phyloP scores from a whole-genome alignment of 1,140 invertebrate genomes.

The Musca domestica region DNA sequence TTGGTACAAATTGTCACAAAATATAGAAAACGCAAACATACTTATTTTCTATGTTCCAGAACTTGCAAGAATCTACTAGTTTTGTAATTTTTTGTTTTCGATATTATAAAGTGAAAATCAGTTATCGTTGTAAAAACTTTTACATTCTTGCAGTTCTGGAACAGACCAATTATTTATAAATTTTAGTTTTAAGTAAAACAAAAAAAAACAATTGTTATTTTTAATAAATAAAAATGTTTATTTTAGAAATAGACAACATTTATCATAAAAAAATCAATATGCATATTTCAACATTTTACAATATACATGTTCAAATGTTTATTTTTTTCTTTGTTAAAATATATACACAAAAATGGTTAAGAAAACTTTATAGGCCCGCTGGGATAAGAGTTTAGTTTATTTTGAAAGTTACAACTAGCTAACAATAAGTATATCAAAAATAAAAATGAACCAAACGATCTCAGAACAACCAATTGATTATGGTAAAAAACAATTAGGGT shows the following conservation, averaged over 20 bases:
- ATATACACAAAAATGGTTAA: background rate
- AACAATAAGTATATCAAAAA: too few species aligned
- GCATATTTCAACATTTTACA: constrained; percentile 13
- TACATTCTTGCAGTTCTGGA: too few species aligned
- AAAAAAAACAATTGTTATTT: background rate
- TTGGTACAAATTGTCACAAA: too few species aligned
- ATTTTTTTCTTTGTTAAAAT: constrained; percentile 11
- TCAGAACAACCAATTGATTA: too few species aligned
- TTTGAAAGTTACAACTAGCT: too few species aligned
- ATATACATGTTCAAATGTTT: constrained; percentile 8
- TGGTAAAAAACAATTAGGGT: too few species aligned
- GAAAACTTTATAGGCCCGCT: background rate
- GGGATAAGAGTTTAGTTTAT: too few species aligned
- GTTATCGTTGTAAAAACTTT: background rate
- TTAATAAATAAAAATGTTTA: constrained; percentile 3
- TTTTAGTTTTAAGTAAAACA: background rate
- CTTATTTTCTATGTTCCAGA: too few species aligned
- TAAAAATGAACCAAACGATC: too few species aligned
- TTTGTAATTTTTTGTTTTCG: too few species aligned
- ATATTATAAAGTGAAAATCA: background rate
- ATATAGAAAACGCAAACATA: too few species aligned
- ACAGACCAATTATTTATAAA: background rate
- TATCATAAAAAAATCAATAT: constrained; percentile 14
- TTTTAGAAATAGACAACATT: constrained; percentile 23
- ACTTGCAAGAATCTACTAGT: too few species aligned